Evolutionary conservation across 2,797 vertebrate genomes (phyloP).

Genomic region (Aplochiton taeniatus): DNA sequence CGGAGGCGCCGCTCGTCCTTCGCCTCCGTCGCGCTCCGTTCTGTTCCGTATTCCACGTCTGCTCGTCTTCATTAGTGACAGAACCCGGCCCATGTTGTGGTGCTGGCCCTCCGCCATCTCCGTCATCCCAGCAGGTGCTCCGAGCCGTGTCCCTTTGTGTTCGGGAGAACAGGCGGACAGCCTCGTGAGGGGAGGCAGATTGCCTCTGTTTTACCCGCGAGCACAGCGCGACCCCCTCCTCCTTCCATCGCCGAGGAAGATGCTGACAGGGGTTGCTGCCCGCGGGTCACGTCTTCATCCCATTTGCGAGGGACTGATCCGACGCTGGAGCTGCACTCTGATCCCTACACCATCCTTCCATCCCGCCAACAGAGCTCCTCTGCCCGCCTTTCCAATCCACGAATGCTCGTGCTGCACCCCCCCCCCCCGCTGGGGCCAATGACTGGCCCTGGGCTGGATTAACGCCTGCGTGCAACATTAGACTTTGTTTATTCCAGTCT

Average conservation of each 20-base stretch:
- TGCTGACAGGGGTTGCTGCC: conserved; percentile 26
- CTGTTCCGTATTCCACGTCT: conserved; percentile 66
- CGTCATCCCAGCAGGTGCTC: conserved; percentile 68
- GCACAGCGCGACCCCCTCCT: conserved; percentile 17
- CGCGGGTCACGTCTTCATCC: conserved; percentile 29
- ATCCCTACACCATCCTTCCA: too few relatives aligned
- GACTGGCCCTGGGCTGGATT: conserved; percentile 21
- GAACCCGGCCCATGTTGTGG: conserved; percentile 68
- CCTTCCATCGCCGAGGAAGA: conserved; percentile 2
- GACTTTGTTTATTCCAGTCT: conserved; percentile 16
- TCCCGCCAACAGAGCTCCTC: too few relatives aligned
- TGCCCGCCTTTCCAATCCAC: too few relatives aligned
- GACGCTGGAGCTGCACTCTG: conserved; percentile 20
- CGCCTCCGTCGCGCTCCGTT: conserved; percentile 52
- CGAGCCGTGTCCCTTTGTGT: conserved; percentile 59
- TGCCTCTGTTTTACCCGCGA: conserved; percentile 46
- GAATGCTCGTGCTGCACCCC: too few relatives aligned
- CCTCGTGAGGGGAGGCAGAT: conserved; percentile 54
- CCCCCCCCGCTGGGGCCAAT: conserved; percentile 32
- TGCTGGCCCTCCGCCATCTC: conserved; percentile 65
- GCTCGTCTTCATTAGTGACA: conserved; percentile 71
- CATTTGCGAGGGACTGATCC: conserved; percentile 12
- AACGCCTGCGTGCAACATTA: conserved; percentile 33
- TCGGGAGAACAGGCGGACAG: conserved; percentile 39
- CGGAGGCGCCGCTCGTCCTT: too few relatives aligned